Percentiles rank a stretch among this genome's conserved stretches.
phyloP scores from a whole-genome alignment of 1,140 invertebrate species.

The Drosophila funebris region DNA sequence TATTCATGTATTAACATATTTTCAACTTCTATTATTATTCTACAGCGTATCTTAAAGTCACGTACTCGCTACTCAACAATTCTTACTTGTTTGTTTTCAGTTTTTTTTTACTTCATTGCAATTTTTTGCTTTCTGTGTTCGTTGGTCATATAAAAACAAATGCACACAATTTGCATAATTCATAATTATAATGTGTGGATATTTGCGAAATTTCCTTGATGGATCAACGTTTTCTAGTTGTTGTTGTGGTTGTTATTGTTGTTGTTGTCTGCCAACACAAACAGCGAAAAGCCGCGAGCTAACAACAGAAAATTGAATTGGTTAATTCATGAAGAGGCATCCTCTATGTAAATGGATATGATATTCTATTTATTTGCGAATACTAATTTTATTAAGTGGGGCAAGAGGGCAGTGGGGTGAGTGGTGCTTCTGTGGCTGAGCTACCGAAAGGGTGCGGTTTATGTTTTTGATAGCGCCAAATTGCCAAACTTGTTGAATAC shows the following conservation, averaged over 20 bases:
- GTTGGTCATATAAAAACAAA: slow-evolving; percentile 15
- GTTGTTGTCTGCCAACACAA: neutral
- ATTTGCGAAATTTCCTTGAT: neutral
- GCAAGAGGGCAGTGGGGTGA: neutral
- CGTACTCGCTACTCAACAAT: too few relatives aligned
- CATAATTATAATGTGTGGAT: slow-evolving; percentile 35
- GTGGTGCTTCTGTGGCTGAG: neutral
- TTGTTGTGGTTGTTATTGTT: neutral
- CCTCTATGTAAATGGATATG: slow-evolving; percentile 16
- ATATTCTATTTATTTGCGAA: neutral
- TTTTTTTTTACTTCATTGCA: slow-evolving; percentile 14
- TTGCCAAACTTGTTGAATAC: neutral
- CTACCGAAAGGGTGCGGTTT: slow-evolving; percentile 8
- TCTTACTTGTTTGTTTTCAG: slow-evolving; percentile 7
- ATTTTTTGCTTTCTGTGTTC: slow-evolving; percentile 10
- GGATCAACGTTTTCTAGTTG: slow-evolving; percentile 6
- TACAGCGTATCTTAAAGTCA: too few relatives aligned
- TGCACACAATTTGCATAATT: slow-evolving; percentile 55
- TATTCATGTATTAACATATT: neutral
- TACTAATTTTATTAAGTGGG: slow-evolving; percentile 15
- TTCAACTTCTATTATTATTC: neutral
- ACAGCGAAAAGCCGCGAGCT: slow-evolving; percentile 1
- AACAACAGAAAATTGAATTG: slow-evolving; percentile 20
- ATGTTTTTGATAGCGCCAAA: slow-evolving; percentile 6
- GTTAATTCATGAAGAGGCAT: slow-evolving; percentile 38